phyloP scores from a whole-genome alignment of 2,113 vertebrate species.

The Crotalus helleri region DNA sequence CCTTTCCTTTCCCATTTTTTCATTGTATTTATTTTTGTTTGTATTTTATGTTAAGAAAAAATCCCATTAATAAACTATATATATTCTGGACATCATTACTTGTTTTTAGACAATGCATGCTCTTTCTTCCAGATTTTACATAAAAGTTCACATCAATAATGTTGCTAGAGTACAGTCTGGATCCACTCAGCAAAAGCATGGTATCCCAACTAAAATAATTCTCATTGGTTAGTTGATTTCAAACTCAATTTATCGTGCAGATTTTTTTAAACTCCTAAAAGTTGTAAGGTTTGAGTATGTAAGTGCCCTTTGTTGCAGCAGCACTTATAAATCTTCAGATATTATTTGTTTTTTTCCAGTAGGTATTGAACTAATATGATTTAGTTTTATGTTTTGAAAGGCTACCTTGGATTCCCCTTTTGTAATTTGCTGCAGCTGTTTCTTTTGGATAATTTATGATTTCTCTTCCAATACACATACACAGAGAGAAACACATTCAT shows the following conservation, averaged over 20 bases:
- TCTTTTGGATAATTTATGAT: background rate
- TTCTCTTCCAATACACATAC: background rate
- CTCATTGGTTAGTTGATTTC: background rate
- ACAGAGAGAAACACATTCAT: background rate
- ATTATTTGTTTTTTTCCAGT: background rate
- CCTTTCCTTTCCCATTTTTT: background rate
- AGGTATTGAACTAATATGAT: background rate
- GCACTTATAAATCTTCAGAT: background rate
- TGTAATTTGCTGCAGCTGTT: background rate
- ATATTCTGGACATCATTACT: background rate
- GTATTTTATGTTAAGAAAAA: background rate
- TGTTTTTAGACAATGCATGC: background rate
- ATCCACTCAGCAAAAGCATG: background rate
- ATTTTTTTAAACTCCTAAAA: background rate
- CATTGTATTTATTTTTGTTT: background rate
- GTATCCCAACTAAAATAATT: background rate
- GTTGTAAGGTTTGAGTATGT: background rate
- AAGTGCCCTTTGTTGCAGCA: background rate
- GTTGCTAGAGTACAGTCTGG: background rate
- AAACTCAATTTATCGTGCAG: background rate
- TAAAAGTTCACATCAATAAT: background rate
- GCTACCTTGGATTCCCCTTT: background rate
- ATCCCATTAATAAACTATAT: background rate
- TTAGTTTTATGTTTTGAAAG: background rate
- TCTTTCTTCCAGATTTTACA: background rate